A percentile compares a stretch with the other conserved stretches of the same genome.
These are phyloP conservation scores for Ruditapes philippinarum DNA, from an alignment of 1,140 invertebrate genomes.

Conservation along the genomic window DNA sequence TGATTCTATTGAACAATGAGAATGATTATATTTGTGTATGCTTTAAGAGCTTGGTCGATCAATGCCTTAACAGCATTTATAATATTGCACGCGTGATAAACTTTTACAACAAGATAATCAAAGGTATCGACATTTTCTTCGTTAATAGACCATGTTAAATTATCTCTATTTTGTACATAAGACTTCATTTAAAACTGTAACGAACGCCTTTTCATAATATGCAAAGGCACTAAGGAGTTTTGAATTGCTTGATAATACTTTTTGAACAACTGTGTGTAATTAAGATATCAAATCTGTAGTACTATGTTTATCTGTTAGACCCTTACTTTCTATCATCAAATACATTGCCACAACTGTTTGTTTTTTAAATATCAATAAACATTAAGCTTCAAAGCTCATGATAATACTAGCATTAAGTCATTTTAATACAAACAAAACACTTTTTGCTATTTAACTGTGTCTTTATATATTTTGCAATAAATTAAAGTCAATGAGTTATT, in stretches of 20 bases:
- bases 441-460: no score
- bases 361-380: no score
- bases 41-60: background rate
- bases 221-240: background rate
- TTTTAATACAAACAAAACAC: no score
- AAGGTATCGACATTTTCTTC: slow-evolving; percentile 17
- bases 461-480: no score
- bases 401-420: no score
- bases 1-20: background rate
- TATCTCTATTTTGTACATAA: background rate
- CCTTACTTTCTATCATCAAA: background rate
- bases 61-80: background rate
- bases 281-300: background rate
- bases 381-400: no score
- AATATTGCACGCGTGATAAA: background rate
- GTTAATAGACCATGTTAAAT: background rate
- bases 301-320: background rate
- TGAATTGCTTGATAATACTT: background rate
- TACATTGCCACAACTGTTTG: no score
- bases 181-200: background rate
- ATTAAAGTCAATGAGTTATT: no score
- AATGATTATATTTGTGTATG: background rate
- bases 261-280: background rate
- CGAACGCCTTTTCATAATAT: background rate
- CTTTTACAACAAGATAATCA: slow-evolving; percentile 22